phyloP scores from a whole-genome alignment of 2,797 vertebrate genomes.

The Trichosurus vulpecula region DNA sequence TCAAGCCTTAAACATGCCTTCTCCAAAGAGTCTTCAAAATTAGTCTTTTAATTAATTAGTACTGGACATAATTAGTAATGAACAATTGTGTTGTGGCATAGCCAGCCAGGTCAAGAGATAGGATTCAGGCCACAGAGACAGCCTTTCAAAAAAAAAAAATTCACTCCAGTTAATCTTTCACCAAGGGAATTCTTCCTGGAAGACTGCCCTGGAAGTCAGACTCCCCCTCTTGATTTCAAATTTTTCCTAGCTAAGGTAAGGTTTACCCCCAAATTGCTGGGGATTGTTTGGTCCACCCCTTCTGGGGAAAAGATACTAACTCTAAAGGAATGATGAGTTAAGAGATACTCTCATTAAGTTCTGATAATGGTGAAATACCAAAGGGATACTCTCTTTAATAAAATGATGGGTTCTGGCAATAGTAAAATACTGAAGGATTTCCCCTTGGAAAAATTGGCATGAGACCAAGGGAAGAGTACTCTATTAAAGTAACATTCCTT shows the following conservation, averaged over 20 bases:
- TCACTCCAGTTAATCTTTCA: not conserved
- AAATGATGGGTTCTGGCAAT: not conserved
- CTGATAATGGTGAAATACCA: not conserved
- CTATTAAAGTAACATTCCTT: not conserved
- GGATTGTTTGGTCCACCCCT: not conserved
- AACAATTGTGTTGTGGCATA: not conserved
- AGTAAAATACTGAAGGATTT: not conserved
- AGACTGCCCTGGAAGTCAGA: not conserved
- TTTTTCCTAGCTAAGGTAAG: not conserved
- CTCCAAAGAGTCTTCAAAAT: not conserved
- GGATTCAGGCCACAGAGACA: not conserved
- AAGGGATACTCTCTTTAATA: not conserved
- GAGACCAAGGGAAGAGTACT: not conserved
- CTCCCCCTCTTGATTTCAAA: not conserved
- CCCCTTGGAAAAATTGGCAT: not conserved
- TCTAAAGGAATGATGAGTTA: not conserved
- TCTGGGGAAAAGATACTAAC: not conserved
- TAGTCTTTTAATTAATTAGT: not conserved
- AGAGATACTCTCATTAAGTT: not conserved
- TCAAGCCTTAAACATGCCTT: not conserved
- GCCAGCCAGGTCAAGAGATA: not conserved
- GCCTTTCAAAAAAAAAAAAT: not conserved
- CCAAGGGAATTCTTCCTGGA: not conserved
- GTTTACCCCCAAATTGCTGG: not conserved
- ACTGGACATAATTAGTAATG: too few relatives aligned